A percentile compares a stretch with the other conserved stretches of the same genome.
phyloP scores from a whole-genome alignment of 2,888 invertebrate species.

The Listrodromus nycthemerus region DNA sequence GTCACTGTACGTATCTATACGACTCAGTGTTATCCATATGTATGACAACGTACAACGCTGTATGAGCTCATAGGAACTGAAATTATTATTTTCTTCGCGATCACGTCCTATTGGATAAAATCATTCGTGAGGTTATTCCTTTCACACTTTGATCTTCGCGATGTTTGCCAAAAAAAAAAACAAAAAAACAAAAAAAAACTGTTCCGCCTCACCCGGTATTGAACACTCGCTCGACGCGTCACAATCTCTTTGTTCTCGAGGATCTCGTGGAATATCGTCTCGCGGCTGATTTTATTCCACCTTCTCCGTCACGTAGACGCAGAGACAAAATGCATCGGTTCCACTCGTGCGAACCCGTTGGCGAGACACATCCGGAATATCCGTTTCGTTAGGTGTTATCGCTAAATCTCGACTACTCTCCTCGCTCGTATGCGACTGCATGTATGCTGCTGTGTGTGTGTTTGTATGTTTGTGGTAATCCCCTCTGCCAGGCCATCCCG shows the following conservation, averaged over 20 bases:
- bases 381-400: conserved; percentile 36
- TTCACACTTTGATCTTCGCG: neutral
- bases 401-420: neutral
- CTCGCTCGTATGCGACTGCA: neutral
- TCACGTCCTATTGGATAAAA: neutral
- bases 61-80: neutral
- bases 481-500: conserved; percentile 75
- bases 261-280: conserved; percentile 7
- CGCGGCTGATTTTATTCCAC: conserved; percentile 11
- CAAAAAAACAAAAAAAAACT: neutral
- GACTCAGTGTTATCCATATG: too few relatives aligned
- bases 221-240: neutral
- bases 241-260: conserved; percentile 8
- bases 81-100: neutral
- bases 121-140: neutral
- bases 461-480: conserved; percentile 69
- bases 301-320: neutral
- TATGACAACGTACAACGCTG: neutral
- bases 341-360: conserved; percentile 2
- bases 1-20: too few relatives aligned
- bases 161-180: too few relatives aligned
- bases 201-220: neutral
- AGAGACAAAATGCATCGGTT: conserved; percentile 15
- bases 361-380: conserved; percentile 44
- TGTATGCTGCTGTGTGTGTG: conserved; percentile 67